A percentile compares a stretch with the other conserved stretches of the same genome.
These are phyloP conservation scores for Elanoides forficatus DNA, from an alignment of 2,113 vertebrate species.

Conservation along the genomic window DNA sequence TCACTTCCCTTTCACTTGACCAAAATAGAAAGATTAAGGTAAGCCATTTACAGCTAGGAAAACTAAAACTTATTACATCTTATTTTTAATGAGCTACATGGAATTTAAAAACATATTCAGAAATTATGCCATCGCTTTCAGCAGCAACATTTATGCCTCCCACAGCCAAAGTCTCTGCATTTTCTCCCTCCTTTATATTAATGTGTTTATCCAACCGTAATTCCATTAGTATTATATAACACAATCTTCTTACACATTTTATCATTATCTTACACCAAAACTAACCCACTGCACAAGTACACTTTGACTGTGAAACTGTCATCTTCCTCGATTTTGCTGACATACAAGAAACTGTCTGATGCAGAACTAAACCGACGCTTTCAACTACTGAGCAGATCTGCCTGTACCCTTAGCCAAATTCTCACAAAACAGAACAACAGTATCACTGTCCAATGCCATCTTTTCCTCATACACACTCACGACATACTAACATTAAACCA, in stretches of 20 bases:
- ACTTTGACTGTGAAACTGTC: background rate
- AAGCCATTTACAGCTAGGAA: slow-evolving; percentile 7
- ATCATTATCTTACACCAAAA: slow-evolving; percentile 15
- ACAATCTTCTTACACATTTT: slow-evolving; percentile 44
- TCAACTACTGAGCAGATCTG: background rate
- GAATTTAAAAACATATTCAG: background rate
- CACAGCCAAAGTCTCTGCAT: slow-evolving; percentile 14
- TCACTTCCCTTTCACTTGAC: slow-evolving; percentile 17
- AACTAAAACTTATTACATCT: background rate
- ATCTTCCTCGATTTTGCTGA: background rate
- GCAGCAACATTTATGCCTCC: slow-evolving; percentile 9
- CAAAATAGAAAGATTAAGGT: slow-evolving; percentile 27
- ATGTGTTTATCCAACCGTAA: slow-evolving; percentile 47
- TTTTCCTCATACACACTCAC: background rate
- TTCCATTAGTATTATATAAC: slow-evolving; percentile 56
- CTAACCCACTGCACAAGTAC: background rate
- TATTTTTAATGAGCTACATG: background rate
- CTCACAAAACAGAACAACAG: background rate
- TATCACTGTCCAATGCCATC: background rate
- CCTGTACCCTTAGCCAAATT: background rate
- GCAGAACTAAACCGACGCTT: background rate
- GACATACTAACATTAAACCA: background rate
- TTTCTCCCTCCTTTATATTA: background rate
- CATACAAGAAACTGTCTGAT: background rate
- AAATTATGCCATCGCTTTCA: background rate